Base-by-base conservation (phyloP, 2,888 invertebrate species). In the Ctenicera cuprea region DNA sequence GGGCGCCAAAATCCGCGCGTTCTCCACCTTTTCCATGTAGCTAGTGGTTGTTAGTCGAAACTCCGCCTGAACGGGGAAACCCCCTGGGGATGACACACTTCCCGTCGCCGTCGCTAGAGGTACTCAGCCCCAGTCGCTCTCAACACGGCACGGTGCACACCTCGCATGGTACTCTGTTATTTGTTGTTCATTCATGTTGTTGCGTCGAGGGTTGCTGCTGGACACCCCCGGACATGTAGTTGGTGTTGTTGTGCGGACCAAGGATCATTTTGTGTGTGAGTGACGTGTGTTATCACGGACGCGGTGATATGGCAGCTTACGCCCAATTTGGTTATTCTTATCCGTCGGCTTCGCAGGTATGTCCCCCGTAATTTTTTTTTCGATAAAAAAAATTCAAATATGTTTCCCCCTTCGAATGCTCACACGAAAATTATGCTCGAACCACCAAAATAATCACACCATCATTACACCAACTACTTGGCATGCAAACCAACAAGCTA, bases 301-400 rank as follows among this genome's bases (percentile, higher is more conserved):
- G 73, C 54, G 68, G 80, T 82, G 82, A 78, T 76, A 91, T 92
- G 92, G 91, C 96, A 88, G 94, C 95, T 84, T 96, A 96, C 89
- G 92, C 96, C 87, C 96, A 96, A 90, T 96, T 96, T 89, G 95
- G 96, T 90, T 96, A 96, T 88, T 92, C 94, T 85, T 96, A 96
- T 91, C 94, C 95, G 91, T 92, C 96, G 91, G 94, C 95, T 86
- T 94, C 95, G 84, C 96, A 96, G 95, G 96, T 96, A 89, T 90
- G 91, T 88, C 16, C 2, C 12, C 43, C n/a, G n/a, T n/a, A n/a
- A n/a, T n/a, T n/a, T n/a, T 14, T 41, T n/a, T 18, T 45, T 18
- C 14, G 16, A 16, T 1, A 45, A 45, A 45, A 45, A 41, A 41
- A 41, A 14, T 4, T 4, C 2, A 5, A 26, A 26, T 3, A 26